phyloP scores from a whole-genome alignment of 2,113 vertebrate species.

The Garra rufa region DNA sequence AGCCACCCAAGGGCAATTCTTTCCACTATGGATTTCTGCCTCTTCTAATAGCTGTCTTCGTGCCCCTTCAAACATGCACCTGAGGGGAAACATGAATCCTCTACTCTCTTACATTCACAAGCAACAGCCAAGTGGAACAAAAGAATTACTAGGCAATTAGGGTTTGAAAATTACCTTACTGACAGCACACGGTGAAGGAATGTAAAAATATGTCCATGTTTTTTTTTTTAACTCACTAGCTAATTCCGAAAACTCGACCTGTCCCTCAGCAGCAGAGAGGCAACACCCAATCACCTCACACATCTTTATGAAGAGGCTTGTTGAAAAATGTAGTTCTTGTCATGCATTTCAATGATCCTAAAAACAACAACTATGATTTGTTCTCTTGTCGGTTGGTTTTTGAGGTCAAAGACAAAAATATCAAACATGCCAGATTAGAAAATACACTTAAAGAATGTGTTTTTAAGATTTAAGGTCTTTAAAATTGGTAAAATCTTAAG shows the following conservation, averaged over 20 bases:
- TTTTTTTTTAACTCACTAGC: conserved; percentile 15
- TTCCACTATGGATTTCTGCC: conserved; percentile 44
- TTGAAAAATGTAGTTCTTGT: conserved; percentile 35
- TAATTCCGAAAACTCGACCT: conserved; percentile 54
- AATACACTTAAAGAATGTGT: neutral
- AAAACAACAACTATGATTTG: conserved; percentile 6
- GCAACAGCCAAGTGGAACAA: conserved; percentile 54
- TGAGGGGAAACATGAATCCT: conserved; percentile 52
- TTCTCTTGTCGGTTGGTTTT: neutral
- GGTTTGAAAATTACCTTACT: conserved; percentile 54
- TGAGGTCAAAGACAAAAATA: neutral
- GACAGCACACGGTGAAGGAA: conserved; percentile 58
- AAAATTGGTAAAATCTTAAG: neutral
- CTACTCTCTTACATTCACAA: conserved; percentile 46
- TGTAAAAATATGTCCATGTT: conserved; percentile 54
- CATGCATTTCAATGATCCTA: conserved; percentile 32
- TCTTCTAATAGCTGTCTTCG: conserved; percentile 26
- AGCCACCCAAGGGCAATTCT: conserved; percentile 54
- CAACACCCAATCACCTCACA: conserved; percentile 38
- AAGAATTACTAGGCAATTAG: conserved; percentile 50
- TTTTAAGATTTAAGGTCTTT: too few relatives aligned
- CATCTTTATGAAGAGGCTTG: conserved; percentile 38
- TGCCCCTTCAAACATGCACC: conserved; percentile 49
- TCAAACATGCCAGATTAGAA: too few relatives aligned
- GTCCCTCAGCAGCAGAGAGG: conserved; percentile 38